These are phyloP conservation scores for Diabrotica undecimpunctata DNA, from an alignment of 1,140 invertebrate genomes.

Conservation along the genomic window DNA sequence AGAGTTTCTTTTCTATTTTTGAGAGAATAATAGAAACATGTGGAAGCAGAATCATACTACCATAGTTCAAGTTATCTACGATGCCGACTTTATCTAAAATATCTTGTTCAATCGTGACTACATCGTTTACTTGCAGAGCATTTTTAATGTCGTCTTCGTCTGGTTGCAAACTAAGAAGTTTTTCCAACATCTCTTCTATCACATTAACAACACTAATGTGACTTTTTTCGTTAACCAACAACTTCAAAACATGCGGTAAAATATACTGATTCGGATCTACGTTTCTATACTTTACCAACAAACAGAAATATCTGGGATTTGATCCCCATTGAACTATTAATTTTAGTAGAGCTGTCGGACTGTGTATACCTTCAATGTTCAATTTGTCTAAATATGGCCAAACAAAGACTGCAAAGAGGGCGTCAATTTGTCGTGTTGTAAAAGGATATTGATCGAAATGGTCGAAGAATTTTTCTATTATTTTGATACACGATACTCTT, in stretches of 20 bases:
- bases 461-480: constrained; percentile 70
- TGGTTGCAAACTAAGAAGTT: constrained; percentile 65
- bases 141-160: constrained; percentile 53
- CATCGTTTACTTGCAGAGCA: constrained; percentile 43
- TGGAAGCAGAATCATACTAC: constrained; percentile 68
- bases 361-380: constrained; percentile 75
- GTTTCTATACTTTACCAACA: constrained; percentile 62
- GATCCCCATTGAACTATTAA: constrained; percentile 73
- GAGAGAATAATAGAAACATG: constrained; percentile 69
- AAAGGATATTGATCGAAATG: constrained; percentile 76
- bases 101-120: constrained; percentile 33
- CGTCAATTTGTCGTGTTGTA: constrained; percentile 66
- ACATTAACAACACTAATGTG: constrained; percentile 61
- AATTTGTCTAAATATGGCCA: constrained; percentile 79
- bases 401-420: constrained; percentile 72
- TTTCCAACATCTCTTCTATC: constrained; percentile 77
- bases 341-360: constrained; percentile 77
- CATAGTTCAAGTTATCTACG: constrained; percentile 60
- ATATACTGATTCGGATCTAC: constrained; percentile 50
- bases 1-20: constrained; percentile 63
- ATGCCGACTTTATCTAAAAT: constrained; percentile 40
- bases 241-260: constrained; percentile 62
- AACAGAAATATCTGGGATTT: constrained; percentile 69
- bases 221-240: constrained; percentile 66
- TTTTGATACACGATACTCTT: constrained; percentile 56